Conservation (phyloP, 2,797 vertebrate species). For the Artibeus jamaicensis region DNA sequence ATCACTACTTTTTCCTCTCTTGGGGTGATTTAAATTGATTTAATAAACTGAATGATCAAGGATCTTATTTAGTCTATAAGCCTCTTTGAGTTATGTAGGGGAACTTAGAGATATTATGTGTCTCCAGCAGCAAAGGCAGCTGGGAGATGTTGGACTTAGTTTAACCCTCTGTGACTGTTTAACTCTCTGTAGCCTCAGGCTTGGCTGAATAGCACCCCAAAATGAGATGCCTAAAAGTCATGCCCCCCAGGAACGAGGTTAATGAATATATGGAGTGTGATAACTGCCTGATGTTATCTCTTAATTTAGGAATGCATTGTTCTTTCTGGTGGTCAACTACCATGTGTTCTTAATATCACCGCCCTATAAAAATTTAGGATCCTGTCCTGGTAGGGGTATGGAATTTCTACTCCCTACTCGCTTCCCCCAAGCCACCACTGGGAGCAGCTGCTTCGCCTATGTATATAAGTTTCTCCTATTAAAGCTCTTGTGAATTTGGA, state of each 20-base stretch:
- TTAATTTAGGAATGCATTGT: neutral
- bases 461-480: neutral
- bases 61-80: neutral
- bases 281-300: neutral
- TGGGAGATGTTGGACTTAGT: too few relatives aligned
- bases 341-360: neutral
- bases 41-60: neutral
- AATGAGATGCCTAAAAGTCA: too few relatives aligned
- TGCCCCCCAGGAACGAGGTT: neutral
- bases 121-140: too few relatives aligned
- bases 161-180: too few relatives aligned
- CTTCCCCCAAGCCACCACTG: neutral
- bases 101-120: too few relatives aligned
- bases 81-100: neutral
- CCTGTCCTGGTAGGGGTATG: neutral
- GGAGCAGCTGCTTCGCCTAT: neutral
- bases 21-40: neutral
- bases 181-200: too few relatives aligned
- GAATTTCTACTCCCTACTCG: neutral
- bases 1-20: neutral
- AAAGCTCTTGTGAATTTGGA: neutral
- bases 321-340: neutral
- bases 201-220: too few relatives aligned
- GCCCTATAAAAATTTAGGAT: neutral
- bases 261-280: neutral